These are phyloP conservation scores for Alsophila aescularia DNA, from an alignment of 2,888 invertebrate species.

Conservation along the genomic window DNA sequence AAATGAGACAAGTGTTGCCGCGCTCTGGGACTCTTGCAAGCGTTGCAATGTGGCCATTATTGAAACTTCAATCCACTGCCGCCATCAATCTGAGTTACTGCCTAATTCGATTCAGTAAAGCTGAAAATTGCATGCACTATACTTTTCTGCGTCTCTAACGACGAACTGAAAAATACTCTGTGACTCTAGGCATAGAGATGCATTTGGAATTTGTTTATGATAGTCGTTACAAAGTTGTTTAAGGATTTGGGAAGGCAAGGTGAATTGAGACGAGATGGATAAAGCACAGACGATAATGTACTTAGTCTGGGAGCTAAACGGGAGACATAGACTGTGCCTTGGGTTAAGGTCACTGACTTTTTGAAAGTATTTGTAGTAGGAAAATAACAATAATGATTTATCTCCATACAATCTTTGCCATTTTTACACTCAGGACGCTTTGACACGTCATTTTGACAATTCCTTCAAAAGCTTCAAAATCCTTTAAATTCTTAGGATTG, in stretches of 20 bases:
- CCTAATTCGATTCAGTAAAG: slow-evolving; percentile 17
- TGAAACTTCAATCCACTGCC: slow-evolving; percentile 21
- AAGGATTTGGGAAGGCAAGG: slow-evolving; percentile 28
- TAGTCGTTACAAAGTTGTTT: slow-evolving; percentile 31
- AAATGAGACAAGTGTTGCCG: slow-evolving; percentile 31
- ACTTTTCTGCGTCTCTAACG: neutral
- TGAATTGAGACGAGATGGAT: slow-evolving; percentile 36
- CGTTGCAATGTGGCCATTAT: slow-evolving; percentile 31
- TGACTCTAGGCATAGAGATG: neutral
- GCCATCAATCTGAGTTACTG: slow-evolving; percentile 17
- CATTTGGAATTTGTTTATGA: slow-evolving; percentile 9
- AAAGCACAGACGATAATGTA: slow-evolving; percentile 29
- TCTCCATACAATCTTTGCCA: too few species aligned
- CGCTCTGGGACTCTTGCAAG: slow-evolving; percentile 7
- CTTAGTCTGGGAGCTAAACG: slow-evolving; percentile 7
- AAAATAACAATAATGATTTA: too few species aligned
- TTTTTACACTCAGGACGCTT: too few species aligned
- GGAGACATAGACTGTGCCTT: neutral
- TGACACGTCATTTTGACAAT: too few species aligned
- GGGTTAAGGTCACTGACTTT: neutral
- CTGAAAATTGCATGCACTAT: slow-evolving; percentile 16
- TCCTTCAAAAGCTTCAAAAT: too few species aligned
- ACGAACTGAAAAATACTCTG: slow-evolving; percentile 2
- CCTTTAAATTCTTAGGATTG: too few species aligned
- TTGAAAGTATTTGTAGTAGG: neutral